Base-by-base conservation (phyloP, 2,888 invertebrate genomes). In the Netelia virgata region DNA sequence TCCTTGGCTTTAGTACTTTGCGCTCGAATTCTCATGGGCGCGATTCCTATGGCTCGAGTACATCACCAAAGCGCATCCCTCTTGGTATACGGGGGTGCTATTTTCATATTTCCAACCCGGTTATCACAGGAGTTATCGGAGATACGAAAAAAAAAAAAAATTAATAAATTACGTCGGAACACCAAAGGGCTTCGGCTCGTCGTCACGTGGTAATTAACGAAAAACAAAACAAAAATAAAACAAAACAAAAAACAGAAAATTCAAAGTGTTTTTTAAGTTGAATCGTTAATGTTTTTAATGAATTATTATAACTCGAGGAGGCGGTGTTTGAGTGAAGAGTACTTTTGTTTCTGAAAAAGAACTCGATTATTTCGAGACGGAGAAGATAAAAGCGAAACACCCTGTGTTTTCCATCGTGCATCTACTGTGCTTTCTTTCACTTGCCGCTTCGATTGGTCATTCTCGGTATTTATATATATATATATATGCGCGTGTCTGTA, bases 401-500 rank as follows among this genome's bases (percentile, higher is more conserved):
- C 63, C 47, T 66, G 61, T 63, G 59, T 63, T 47, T 47, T 50
- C 41, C n/a, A 69, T 73, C 68, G 36, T 47, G 74, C 66, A 69
- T 55, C 18, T 20, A 68, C 64, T 50, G 66, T 43, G 50, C 55
- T 55, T 74, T 64, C 63, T 63, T 69, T 82, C 75, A 11, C 57
- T 75, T 75, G 50, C 59, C 84, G 86, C 89, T 93, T 92, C 92
- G 93, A 93, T 93, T 91, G 91, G 91, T 87, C 90, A 90, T 91
- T 91, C 89, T 50, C 61, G 18, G 69, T 55, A 23, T 59, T 16
- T 70, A 50, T 63, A 61, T 53, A 70, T 63, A 69, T 69, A 75
- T 63, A 16, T 20, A 74, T 50, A 53, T 53, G 18, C 23, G n/a
- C 28, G 8, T 53, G 18, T 36, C 36, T 8, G 36, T 36, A 0